Evolutionary conservation across 2,797 vertebrate genomes (phyloP), one percentile per base, ranked within the genome.

Genomic region (Carapus acus): DNA sequence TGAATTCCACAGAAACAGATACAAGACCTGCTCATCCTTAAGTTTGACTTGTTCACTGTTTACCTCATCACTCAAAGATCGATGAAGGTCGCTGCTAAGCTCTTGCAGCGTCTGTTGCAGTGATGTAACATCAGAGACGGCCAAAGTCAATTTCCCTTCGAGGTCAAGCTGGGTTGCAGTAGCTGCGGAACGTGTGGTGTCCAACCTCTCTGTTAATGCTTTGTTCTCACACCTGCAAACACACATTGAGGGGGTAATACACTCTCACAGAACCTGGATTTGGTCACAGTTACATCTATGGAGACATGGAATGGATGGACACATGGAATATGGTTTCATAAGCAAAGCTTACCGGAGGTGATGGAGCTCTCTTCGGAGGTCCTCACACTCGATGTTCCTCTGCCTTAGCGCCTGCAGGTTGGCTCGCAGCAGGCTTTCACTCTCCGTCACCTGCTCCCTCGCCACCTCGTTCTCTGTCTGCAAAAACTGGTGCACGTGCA

Each of bases 401-500:
- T 97, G 88, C 23, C 91, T 79, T 22, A 97, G 87, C 0, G 69
- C 58, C 15, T 88, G 84, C 53, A 91, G 79, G 0, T 90, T 86
- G 27, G 71, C 78, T 37, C 84, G 86, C 62, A 93, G 65, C 43
- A 80, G 59, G 24, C 40, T 53, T 54, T 97, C 94, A 2, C 87
- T 88, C 76, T 97, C 92, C 11, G 49, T 47, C 57, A 92, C 67
- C 75, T 97, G 94, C 2, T 88, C 83, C 46, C 84, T 87, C 50
- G 77, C 83, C 65, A 93, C 51, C 31, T 80, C 76, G 49, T 90
- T 94, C 78, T 98, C 94, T 69, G 91, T 84, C 60, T 94, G 86
- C 4, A 96, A 73, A 79, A 96, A 98, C 94, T 98, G 55, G 36
- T 6, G 17, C 14, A 55, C 42, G 54, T 42, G 55, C 52, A 63